Conservation (phyloP, 2,797 vertebrate species). For the Tapera naevia region DNA sequence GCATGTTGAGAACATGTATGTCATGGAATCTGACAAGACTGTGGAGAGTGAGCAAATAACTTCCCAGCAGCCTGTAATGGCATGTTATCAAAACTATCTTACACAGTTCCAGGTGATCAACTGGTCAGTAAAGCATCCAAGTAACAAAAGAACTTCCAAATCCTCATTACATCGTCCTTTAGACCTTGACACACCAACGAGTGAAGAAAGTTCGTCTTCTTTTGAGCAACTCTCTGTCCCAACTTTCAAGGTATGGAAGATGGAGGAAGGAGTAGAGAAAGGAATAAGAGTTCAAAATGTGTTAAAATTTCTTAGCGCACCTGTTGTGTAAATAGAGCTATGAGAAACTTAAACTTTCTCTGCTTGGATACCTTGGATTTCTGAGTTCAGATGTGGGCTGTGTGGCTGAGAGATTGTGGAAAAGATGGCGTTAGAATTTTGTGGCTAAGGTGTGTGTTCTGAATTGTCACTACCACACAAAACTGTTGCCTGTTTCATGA, state of each 20-base stretch:
- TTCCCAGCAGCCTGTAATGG: constrained; percentile 91
- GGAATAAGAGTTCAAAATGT: neutral
- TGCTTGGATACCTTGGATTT: neutral
- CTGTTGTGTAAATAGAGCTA: neutral
- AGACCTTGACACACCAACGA: constrained; percentile 94
- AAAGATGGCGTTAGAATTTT: neutral
- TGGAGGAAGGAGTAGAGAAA: neutral
- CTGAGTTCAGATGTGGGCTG: neutral
- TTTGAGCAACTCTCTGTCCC: constrained; percentile 94
- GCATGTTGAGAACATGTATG: constrained; percentile 75
- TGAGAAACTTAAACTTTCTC: neutral
- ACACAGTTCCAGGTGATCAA: constrained; percentile 94
- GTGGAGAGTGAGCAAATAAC: constrained; percentile 85
- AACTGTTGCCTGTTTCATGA: neutral
- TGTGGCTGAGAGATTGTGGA: neutral
- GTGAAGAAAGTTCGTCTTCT: constrained; percentile 93
- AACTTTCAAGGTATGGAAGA: constrained; percentile 88
- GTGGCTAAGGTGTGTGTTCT: neutral
- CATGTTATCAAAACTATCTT: constrained; percentile 93
- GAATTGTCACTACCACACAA: neutral
- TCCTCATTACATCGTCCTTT: constrained; percentile 95
- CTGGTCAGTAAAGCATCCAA: constrained; percentile 94
- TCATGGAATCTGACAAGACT: constrained; percentile 85
- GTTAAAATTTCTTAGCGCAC: neutral
- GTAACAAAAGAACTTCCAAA: constrained; percentile 97